phyloP scores from a whole-genome alignment of 2,888 invertebrate genomes.

The Lydus trimaculatus region DNA sequence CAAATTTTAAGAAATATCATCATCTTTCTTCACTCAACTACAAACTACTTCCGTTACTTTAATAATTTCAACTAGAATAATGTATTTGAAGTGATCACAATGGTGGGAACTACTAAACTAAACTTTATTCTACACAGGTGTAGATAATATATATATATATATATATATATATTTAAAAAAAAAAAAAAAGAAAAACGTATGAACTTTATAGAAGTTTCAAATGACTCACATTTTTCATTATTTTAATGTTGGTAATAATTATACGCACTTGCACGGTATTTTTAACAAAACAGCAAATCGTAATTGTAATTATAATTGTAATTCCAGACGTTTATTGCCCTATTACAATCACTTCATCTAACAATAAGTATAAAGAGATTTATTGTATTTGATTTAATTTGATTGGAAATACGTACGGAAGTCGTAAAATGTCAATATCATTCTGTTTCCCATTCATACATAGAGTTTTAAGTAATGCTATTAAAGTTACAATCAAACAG shows the following conservation, averaged over 20 bases:
- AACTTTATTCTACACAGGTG: neutral
- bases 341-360: neutral
- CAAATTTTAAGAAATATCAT: constrained; percentile 11
- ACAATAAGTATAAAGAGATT: neutral
- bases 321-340: neutral
- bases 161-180: neutral
- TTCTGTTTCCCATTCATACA: neutral
- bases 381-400: neutral
- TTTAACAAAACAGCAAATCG: neutral
- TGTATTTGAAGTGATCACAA: constrained; percentile 9
- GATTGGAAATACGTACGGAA: constrained; percentile 10
- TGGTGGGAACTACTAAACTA: constrained; percentile 11
- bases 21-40: constrained; percentile 3
- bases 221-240: neutral
- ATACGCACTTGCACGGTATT: neutral
- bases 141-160: neutral
- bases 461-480: too few relatives aligned
- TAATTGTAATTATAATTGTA: constrained; percentile 2
- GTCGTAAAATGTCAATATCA: constrained; percentile 2
- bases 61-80: constrained; percentile 9
- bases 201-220: neutral
- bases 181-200: neutral
- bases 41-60: constrained; percentile 8
- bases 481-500: too few relatives aligned
- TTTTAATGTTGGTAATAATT: neutral